These are phyloP conservation scores for Potamilus streckersoni DNA, from an alignment of 1,140 invertebrate species.

Conservation along the genomic window DNA sequence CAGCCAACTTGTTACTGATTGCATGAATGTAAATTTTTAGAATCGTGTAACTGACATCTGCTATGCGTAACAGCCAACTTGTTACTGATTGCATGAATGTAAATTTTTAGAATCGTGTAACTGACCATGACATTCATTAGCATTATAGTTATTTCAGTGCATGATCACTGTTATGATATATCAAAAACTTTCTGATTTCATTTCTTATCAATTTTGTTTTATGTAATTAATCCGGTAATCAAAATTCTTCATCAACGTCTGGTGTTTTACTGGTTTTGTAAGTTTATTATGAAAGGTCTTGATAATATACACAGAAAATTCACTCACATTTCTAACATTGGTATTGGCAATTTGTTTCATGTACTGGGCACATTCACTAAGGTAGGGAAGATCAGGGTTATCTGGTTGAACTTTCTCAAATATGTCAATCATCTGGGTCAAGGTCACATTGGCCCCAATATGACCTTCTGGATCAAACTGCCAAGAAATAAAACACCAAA, in stretches of 20 bases:
- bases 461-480: conserved; percentile 35
- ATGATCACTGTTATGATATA: no score
- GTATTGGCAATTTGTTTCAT: conserved; percentile 25
- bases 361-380: conserved; percentile 26
- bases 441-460: conserved; percentile 47
- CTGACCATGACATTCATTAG: no score
- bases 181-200: not conserved
- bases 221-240: not conserved
- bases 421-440: conserved; percentile 41
- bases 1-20: no score
- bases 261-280: no score
- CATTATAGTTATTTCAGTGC: no score
- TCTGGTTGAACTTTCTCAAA: conserved; percentile 18
- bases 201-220: not conserved
- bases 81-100: no score
- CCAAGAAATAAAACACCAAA: not conserved
- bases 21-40: no score
- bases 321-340: conserved; percentile 42
- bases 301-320: not conserved
- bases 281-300: not conserved
- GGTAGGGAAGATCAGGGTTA: conserved; percentile 20
- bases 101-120: no score
- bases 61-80: no score
- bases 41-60: no score
- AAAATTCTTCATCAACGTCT: not conserved